Conservation (phyloP, 2,113 vertebrate species). For the Alectura lathami region DNA sequence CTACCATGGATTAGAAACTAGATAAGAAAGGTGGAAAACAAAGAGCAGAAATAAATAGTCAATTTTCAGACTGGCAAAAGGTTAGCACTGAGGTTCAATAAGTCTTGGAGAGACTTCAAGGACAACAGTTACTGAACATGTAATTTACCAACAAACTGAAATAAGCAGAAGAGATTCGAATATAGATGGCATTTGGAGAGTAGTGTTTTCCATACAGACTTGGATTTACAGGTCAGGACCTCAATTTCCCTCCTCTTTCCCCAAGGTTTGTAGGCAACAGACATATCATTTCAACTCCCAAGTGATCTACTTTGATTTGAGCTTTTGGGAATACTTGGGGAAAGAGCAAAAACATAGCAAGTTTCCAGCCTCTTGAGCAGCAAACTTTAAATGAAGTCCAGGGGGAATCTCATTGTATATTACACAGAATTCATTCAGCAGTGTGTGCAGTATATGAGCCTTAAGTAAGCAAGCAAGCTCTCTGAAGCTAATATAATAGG, state of each 20-base stretch:
- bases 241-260: constrained; percentile 67
- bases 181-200: constrained; percentile 63
- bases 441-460: not conserved
- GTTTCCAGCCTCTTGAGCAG: constrained; percentile 23
- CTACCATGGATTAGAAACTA: constrained; percentile 16
- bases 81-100: constrained; percentile 24
- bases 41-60: constrained; percentile 23
- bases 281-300: constrained; percentile 47
- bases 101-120: constrained; percentile 45
- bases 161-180: constrained; percentile 59
- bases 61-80: constrained; percentile 37
- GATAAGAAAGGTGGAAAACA: constrained; percentile 18
- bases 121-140: constrained; percentile 32
- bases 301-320: constrained; percentile 29
- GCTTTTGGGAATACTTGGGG: constrained; percentile 46
- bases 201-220: constrained; percentile 35
- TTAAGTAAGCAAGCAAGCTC: constrained; percentile 5
- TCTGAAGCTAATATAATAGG: not conserved
- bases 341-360: not conserved
- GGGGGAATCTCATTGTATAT: constrained; percentile 19
- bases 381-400: constrained; percentile 61
- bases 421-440: not conserved
- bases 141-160: constrained; percentile 60
- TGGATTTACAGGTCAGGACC: constrained; percentile 54
- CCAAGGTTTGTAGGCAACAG: constrained; percentile 43